phyloP scores from a whole-genome alignment of 2,797 vertebrate genomes.

The Arnoldichthys spilopterus region DNA sequence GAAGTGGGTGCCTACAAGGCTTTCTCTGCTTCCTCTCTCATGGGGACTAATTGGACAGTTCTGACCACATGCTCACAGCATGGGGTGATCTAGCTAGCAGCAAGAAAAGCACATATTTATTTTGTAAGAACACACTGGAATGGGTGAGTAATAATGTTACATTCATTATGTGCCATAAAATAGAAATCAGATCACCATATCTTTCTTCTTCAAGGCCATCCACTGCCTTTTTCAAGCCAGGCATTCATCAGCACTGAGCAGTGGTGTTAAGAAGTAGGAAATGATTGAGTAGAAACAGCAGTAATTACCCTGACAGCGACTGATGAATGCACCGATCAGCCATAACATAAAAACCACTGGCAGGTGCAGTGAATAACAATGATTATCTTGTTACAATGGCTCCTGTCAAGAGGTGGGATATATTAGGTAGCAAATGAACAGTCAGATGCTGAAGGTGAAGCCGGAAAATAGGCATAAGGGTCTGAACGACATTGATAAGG shows the following conservation, averaged over 20 bases:
- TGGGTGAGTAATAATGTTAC: constrained; percentile 15
- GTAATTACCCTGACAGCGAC: constrained; percentile 14
- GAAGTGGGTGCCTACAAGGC: neutral
- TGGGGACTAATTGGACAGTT: constrained; percentile 47
- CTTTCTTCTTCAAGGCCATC: no score
- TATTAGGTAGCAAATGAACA: no score
- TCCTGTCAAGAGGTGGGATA: no score
- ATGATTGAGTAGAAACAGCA: neutral
- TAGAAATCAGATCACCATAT: neutral
- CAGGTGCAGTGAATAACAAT: no score
- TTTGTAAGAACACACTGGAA: constrained; percentile 20
- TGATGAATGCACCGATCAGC: no score
- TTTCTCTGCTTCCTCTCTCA: constrained; percentile 39
- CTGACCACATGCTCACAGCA: constrained; percentile 26
- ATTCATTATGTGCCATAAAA: constrained; percentile 2
- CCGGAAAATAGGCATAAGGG: no score
- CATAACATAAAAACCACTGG: no score
- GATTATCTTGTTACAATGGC: no score
- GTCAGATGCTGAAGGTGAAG: no score
- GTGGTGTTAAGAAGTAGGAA: neutral
- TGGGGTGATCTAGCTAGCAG: constrained; percentile 21
- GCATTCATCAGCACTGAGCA: neutral
- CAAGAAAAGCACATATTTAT: constrained; percentile 15
- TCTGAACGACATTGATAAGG: no score
- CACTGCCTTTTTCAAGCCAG: neutral